Base-by-base conservation (phyloP, 2,113 vertebrate genomes). In the Neopipo cinnamomea region DNA sequence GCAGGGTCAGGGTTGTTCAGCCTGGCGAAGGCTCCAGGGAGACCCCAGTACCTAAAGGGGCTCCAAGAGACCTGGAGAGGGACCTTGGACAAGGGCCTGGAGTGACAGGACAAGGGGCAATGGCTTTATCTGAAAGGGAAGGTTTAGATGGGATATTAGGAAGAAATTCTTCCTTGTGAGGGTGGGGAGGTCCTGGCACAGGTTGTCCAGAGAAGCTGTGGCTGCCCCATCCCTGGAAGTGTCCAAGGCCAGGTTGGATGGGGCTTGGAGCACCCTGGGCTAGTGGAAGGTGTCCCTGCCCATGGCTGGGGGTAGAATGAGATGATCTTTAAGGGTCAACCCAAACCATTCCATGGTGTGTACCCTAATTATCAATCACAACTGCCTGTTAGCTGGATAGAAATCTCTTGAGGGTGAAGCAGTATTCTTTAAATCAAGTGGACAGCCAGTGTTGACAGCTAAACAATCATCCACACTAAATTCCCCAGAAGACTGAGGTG, bases 191-290 rank as follows among this genome's bases (percentile, higher is more conserved):
- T 3, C 16, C 39, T 61, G 53, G 62, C 56, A 62, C 55, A 53
- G 63, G 46, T 7, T 58, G 37, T 33, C 68, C 52, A 74, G 33
- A 74, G 33, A 1, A 59, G 46, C 37, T 74, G 44, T 1, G 33
- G 46, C 39, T 75, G 61, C 11, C 39, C 61, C 61, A 75, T 30
- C 53, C 53, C 47, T 70, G 35, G 41, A 0, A 68, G 4, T 41
- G 46, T 1, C 39, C 62, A 8, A 61, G 25, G 16, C 39, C n/a
- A 27, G 28, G 39, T 0, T 76, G 55, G 30, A 41, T 0, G 1
- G 68, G 46, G 8, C 8, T 52, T 3, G 46, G 53, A 53, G 62
- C 33, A 14, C 0, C 53, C 46, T 68, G 47, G 24, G 24, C 12
- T 0, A 0, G 53, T 25, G 70, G 8, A 1, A 53, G 46, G 2